These are phyloP conservation scores for Elephas maximus DNA, from an alignment of 2,113 vertebrate genomes.

Conservation along the genomic window DNA sequence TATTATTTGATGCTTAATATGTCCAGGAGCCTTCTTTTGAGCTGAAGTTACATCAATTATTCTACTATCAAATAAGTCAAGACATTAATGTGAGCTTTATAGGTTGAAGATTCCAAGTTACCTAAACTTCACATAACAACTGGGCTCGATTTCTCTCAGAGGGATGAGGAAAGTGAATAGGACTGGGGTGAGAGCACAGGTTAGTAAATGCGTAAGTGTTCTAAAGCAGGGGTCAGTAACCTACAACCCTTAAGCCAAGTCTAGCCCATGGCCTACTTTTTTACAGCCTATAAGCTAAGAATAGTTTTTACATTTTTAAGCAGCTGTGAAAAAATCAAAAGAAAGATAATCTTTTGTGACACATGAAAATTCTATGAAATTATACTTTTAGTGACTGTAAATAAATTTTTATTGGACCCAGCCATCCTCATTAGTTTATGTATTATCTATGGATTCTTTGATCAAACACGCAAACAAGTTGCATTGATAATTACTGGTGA, in stretches of 20 bases:
- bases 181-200: not conserved
- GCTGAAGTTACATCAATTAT: not conserved
- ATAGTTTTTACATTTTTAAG: too few relatives aligned
- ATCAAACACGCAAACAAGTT: too few relatives aligned
- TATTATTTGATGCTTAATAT: not conserved
- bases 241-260: not conserved
- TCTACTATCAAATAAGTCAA: not conserved
- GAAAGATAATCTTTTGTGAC: too few relatives aligned
- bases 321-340: too few relatives aligned
- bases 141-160: not conserved
- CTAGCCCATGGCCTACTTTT: too few relatives aligned
- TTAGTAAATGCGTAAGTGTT: not conserved
- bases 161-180: not conserved
- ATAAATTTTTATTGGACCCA: not conserved
- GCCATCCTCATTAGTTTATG: not conserved
- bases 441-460: not conserved
- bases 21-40: not conserved
- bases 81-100: not conserved
- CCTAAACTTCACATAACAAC: not conserved
- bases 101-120: not conserved
- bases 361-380: too few relatives aligned
- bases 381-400: not conserved
- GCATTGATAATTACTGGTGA: too few relatives aligned
- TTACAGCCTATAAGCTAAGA: too few relatives aligned
- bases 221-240: not conserved